Evolutionary conservation across 2,888 invertebrate genomes (phyloP).

Genomic region (Lymantria monacha): DNA sequence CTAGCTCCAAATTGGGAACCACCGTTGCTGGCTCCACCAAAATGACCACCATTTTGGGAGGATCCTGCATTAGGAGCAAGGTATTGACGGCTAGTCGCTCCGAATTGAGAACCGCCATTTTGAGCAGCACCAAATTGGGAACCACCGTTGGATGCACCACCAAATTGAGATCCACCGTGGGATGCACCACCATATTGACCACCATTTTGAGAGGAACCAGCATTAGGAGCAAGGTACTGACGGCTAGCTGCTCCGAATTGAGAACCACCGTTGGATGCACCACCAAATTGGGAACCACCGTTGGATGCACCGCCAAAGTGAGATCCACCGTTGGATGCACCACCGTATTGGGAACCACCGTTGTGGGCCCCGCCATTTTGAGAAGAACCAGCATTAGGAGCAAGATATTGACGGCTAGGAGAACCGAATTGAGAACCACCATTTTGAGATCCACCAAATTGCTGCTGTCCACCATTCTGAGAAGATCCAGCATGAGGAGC

Average conservation of each 20-base stretch:
- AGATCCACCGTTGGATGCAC: constrained; percentile 16
- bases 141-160: constrained; percentile 28
- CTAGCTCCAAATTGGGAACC: background rate
- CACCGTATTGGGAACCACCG: constrained; percentile 17
- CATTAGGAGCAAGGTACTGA: constrained; percentile 3
- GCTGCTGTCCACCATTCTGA: background rate
- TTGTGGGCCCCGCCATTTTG: no score
- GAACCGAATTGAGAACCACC: background rate
- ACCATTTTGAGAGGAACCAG: background rate
- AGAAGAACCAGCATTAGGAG: constrained; percentile 8
- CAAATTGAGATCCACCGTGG: background rate
- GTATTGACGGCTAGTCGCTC: constrained; percentile 32
- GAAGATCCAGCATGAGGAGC: constrained; percentile 39
- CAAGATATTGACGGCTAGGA: constrained; percentile 3
- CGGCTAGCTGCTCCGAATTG: constrained; percentile 3
- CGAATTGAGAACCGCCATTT: background rate
- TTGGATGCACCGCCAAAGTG: background rate
- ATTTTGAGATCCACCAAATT: background rate
- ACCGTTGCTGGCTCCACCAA: background rate
- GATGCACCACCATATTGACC: background rate
- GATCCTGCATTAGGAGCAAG: constrained; percentile 49
- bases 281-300: constrained; percentile 17
- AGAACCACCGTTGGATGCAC: background rate
- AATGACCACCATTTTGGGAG: background rate
- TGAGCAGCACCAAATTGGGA: background rate